Evolutionary conservation across 2,797 vertebrate species (phyloP).

Genomic region (Buphagus erythrorhynchus): DNA sequence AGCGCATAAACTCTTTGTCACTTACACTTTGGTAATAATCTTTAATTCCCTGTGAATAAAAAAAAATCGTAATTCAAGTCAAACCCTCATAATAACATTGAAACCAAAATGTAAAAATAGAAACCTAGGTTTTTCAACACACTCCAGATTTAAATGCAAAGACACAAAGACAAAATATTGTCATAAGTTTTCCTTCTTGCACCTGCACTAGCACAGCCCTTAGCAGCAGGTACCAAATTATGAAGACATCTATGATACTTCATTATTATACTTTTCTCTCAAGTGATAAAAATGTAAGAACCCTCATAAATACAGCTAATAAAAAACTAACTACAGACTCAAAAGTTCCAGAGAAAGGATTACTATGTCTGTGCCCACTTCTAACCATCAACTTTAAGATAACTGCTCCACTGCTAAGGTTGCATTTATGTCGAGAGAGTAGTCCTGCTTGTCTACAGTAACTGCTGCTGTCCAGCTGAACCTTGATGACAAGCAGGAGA

Average conservation of each 20-base stretch:
- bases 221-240: neutral
- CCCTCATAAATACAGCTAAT: neutral
- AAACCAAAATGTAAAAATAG: neutral
- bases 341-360: neutral
- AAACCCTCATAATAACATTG: neutral
- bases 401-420: neutral
- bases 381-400: neutral
- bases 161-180: fast-evolving
- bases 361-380: neutral
- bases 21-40: neutral
- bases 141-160: neutral
- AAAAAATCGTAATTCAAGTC: neutral
- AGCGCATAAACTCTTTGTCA: neutral
- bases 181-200: neutral
- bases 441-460: neutral
- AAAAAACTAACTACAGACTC: neutral
- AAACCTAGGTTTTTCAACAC: neutral
- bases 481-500: neutral
- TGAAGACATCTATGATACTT: neutral
- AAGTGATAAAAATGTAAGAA: neutral
- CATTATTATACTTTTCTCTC: neutral
- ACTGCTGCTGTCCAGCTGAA: neutral
- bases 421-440: neutral
- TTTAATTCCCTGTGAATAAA: neutral
- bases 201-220: neutral